Conservation (phyloP, 2,113 vertebrate genomes). For the Hippopotamus amphibius region DNA sequence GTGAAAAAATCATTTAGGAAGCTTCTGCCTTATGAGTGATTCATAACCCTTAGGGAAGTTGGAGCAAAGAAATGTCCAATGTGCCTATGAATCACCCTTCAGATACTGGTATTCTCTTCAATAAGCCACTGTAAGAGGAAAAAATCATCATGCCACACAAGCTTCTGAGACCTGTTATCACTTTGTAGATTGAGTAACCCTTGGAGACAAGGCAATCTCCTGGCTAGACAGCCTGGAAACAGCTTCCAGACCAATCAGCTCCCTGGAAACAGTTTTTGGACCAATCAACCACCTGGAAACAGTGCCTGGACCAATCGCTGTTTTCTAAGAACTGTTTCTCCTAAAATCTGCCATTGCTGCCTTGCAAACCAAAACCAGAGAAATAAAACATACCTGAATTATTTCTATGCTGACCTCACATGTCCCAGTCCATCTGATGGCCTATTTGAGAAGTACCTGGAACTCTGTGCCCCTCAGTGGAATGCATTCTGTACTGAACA, state of each 20-base stretch:
- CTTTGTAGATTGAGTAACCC: slow-evolving; percentile 67
- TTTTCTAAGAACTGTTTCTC: slow-evolving; percentile 62
- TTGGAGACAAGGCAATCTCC: slow-evolving; percentile 72
- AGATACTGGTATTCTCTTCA: slow-evolving; percentile 66
- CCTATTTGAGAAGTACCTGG: background rate
- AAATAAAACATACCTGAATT: slow-evolving; percentile 60
- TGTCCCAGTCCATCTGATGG: background rate
- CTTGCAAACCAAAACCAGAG: slow-evolving; percentile 70
- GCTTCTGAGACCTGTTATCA: slow-evolving; percentile 64
- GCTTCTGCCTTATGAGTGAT: background rate
- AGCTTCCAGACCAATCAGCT: slow-evolving; percentile 64
- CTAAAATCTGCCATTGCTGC: slow-evolving; percentile 61
- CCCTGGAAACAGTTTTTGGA: slow-evolving; percentile 65
- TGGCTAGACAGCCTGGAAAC: slow-evolving; percentile 72
- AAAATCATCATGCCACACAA: slow-evolving; percentile 59
- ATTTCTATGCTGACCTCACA: background rate
- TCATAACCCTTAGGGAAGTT: background rate
- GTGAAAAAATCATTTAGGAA: slow-evolving; percentile 3
- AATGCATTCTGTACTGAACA: slow-evolving; percentile 14
- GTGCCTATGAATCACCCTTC: slow-evolving; percentile 64
- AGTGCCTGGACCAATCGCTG: slow-evolving; percentile 61
- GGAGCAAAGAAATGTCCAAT: slow-evolving; percentile 37
- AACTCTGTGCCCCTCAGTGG: background rate
- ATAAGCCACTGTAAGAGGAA: slow-evolving; percentile 40
- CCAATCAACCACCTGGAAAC: slow-evolving; percentile 72